Evolutionary conservation across 1,140 invertebrate genomes (phyloP).

Genomic region (Pachypsylla venusta): DNA sequence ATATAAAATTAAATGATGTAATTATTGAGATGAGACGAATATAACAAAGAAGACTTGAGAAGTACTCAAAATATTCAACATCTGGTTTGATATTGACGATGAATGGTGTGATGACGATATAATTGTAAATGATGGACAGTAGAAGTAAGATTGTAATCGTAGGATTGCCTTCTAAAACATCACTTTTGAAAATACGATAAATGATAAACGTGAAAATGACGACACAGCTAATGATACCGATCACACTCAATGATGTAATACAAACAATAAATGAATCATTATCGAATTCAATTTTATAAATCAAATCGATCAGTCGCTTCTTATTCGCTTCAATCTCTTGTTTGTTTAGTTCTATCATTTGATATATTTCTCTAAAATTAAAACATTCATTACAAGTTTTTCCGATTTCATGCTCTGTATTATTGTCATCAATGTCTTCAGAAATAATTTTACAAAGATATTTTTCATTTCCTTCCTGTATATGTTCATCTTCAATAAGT

Average conservation of each 20-base stretch:
- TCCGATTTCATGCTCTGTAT: neutral
- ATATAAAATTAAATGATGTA: slow-evolving; percentile 36
- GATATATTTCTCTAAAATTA: neutral
- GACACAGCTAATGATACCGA: slow-evolving; percentile 33
- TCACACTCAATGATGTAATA: slow-evolving; percentile 18
- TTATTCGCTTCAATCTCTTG: slow-evolving; percentile 5
- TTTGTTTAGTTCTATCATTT: slow-evolving; percentile 1
- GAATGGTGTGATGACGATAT: slow-evolving; percentile 38
- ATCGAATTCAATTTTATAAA: neutral
- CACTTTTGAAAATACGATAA: slow-evolving; percentile 34
- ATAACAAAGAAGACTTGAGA: slow-evolving; percentile 30
- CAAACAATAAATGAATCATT: neutral
- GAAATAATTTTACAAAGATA: neutral
- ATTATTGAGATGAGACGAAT: slow-evolving; percentile 37
- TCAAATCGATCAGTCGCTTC: neutral
- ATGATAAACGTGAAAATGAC: slow-evolving; percentile 36
- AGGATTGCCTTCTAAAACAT: slow-evolving; percentile 39
- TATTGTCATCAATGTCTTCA: neutral
- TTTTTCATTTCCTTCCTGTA: neutral
- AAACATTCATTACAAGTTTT: neutral
- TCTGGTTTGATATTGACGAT: slow-evolving; percentile 31
- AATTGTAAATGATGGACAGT: slow-evolving; percentile 34
- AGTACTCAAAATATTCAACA: slow-evolving; percentile 13
- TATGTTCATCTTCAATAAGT: neutral
- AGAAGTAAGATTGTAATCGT: slow-evolving; percentile 36